A percentile compares a stretch with the other conserved stretches of the same genome.
Conservation (phyloP, 2,888 invertebrate genomes). For the Apotomis betuletana region DNA sequence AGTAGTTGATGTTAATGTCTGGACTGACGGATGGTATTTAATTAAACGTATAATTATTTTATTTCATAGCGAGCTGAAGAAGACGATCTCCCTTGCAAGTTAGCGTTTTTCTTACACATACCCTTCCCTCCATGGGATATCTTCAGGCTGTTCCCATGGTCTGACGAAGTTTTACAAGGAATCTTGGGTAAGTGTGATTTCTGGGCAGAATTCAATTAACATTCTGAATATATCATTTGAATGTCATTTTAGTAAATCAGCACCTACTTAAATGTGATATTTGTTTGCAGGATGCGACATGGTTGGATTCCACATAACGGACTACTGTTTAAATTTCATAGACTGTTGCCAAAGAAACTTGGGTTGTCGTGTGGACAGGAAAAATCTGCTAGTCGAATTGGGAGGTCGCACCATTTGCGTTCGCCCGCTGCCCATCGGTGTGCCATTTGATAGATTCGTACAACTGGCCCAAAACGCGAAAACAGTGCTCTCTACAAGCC, state of each 20-base stretch:
- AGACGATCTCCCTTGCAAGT: slow-evolving; percentile 88
- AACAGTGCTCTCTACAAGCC: slow-evolving; percentile 87
- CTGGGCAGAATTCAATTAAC: too few relatives aligned
- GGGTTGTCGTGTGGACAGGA: slow-evolving; percentile 94
- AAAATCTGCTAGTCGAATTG: slow-evolving; percentile 93
- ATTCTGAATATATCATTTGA: background rate
- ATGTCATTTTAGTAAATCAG: background rate
- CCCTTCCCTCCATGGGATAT: slow-evolving; percentile 98
- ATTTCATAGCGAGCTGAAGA: slow-evolving; percentile 88
- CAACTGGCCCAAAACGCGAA: slow-evolving; percentile 89
- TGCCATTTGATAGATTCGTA: slow-evolving; percentile 94
- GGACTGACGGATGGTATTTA: background rate
- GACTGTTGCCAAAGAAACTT: slow-evolving; percentile 94
- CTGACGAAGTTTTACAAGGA: slow-evolving; percentile 96
- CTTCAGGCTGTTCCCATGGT: slow-evolving; percentile 94
- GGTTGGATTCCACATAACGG: slow-evolving; percentile 96
- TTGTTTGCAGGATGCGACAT: slow-evolving; percentile 89
- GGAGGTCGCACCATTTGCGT: slow-evolving; percentile 93
- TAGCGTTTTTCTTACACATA: slow-evolving; percentile 97
- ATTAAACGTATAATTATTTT: slow-evolving; percentile 40
- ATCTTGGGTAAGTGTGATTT: slow-evolving; percentile 86
- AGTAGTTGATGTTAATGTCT: too few relatives aligned
- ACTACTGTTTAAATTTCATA: slow-evolving; percentile 95
- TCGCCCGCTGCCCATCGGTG: slow-evolving; percentile 93
- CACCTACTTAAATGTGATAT: background rate